Base-by-base conservation (phyloP, 2,888 invertebrate genomes). In the Diaphora mendica region DNA sequence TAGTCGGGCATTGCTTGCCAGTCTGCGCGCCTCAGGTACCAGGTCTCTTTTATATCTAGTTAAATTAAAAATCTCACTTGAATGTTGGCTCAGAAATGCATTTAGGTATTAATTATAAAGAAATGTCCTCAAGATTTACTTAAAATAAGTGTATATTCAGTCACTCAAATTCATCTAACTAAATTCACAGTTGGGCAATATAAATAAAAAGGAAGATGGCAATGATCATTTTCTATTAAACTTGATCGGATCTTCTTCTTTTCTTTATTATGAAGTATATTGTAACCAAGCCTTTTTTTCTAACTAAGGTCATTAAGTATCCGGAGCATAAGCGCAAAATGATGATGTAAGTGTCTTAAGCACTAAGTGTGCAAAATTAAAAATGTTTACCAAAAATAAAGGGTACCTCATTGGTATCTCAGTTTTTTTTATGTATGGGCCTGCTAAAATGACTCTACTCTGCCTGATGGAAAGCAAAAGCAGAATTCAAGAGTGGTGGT, bases 1-100 rank as follows among this genome's bases (percentile, higher is more conserved):
- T 92, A 92, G 0, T 89, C 80, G 1, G 88, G 87, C 89, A 92
- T 87, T 26, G 95, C 94, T 79, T 93, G 93, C 95, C 95, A 95
- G 73, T 93, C 91, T 30, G 77, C 90, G 9, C 95, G 92, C 4
- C 94, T 92, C 75, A 94, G 87, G 87, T 92, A 95, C 95, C 95
- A 95, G 35, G 87, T 74, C 79, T 90, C 91, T 71, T 91, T 89
- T 79, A 95, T 76, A 92, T 90, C 95, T 95, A 89, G 77, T 81
- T 84, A 86, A 88, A 88, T 85, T 67, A 87, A 81, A 85, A 76
- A 55, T 33, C 23, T 71, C 44, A 68, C 64, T 76, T 79, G 44
- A 76, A 35, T 70, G 39, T 76, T 70, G 66, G 15, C 5, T 59
- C 13, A 59, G 26, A 26, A 62, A 62, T 30, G 17, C 62, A 62